phyloP scores from a whole-genome alignment of 2,888 invertebrate species.

The Drosophila niveifrons region DNA sequence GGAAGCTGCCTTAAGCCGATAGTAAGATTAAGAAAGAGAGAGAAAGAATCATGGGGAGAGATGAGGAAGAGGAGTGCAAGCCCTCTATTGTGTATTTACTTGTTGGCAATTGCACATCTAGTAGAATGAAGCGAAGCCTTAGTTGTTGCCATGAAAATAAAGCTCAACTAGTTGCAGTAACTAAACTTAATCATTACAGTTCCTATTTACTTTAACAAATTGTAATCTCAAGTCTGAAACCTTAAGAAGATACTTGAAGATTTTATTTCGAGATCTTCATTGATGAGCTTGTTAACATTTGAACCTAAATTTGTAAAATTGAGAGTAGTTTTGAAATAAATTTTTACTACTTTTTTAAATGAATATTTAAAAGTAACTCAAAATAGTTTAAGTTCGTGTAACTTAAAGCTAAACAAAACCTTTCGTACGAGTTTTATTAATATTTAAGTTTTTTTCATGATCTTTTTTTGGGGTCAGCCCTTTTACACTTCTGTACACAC shows the following conservation, averaged over 20 bases:
- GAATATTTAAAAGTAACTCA: not conserved
- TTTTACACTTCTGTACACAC: constrained; percentile 56
- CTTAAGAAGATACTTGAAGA: too few species aligned
- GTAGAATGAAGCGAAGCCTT: not conserved
- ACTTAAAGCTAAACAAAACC: too few species aligned
- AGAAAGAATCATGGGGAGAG: not conserved
- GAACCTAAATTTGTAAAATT: not conserved
- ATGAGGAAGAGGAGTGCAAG: not conserved
- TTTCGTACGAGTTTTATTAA: not conserved
- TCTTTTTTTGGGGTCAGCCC: constrained; percentile 57
- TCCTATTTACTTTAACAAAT: not conserved
- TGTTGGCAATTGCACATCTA: not conserved
- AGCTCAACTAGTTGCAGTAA: constrained; percentile 1
- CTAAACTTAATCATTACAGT: not conserved
- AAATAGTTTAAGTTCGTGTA: not conserved
- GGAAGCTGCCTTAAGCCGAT: constrained; percentile 39
- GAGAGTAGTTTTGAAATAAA: not conserved
- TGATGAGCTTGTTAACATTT: not conserved
- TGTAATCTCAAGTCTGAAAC: not conserved
- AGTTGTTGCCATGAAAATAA: not conserved
- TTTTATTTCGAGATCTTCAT: too few species aligned
- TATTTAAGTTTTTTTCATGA: not conserved
- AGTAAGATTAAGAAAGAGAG: not conserved
- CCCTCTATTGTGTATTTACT: constrained; percentile 7
- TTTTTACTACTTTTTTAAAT: not conserved